Evolutionary conservation across 2,113 vertebrate genomes (phyloP).

Genomic region (Todiramphus saurophagus): DNA sequence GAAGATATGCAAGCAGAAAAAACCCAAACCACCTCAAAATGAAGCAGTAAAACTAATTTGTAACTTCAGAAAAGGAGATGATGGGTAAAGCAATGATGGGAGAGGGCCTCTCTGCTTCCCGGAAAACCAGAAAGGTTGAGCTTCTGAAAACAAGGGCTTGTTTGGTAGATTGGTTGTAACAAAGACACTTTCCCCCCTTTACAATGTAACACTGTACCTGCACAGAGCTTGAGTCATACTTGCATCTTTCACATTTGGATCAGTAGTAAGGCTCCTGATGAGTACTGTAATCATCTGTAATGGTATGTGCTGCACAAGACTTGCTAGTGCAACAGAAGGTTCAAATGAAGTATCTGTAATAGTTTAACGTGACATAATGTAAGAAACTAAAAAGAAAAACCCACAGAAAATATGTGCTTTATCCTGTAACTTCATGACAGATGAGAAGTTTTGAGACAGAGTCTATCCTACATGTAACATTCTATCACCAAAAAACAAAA

Average conservation of each 20-base stretch:
- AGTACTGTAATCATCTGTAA: conserved; percentile 97
- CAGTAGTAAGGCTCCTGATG: conserved; percentile 97
- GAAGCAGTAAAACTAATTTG: not conserved
- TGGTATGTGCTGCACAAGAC: conserved; percentile 97
- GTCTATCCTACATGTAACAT: not conserved
- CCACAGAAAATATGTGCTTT: not conserved
- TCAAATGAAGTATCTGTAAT: conserved; percentile 87
- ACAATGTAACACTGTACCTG: conserved; percentile 80
- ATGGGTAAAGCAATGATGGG: not conserved
- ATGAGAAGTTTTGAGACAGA: not conserved
- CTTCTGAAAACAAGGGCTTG: not conserved
- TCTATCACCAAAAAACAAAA: not conserved
- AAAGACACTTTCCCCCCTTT: not conserved
- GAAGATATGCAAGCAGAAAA: not conserved
- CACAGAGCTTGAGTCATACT: conserved; percentile 96
- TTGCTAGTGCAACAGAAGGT: conserved; percentile 94
- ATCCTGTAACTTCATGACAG: not conserved
- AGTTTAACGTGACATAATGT: not conserved
- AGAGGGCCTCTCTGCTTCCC: not conserved
- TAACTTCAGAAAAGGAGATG: not conserved
- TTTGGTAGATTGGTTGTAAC: not conserved
- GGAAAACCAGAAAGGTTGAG: not conserved
- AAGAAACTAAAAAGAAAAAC: not conserved
- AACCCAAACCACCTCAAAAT: not conserved
- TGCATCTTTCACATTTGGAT: conserved; percentile 95